Conservation (phyloP, 2,888 invertebrate genomes). For the Cordilura impudica region DNA sequence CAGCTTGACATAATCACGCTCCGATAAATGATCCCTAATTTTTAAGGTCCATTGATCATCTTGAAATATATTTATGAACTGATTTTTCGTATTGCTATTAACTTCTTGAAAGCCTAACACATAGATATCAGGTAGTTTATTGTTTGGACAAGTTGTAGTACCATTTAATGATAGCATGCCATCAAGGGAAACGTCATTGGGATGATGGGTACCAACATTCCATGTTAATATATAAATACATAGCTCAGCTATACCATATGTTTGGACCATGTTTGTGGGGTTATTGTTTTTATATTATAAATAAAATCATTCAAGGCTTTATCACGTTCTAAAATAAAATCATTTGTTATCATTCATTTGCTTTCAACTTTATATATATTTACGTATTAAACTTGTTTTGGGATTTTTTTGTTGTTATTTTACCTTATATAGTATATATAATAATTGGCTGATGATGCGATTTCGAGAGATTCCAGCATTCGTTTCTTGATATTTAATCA, state of each 20-base stretch:
- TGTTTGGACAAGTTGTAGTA: conserved; percentile 80
- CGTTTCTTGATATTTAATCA: not conserved
- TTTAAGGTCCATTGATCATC: conserved; percentile 91
- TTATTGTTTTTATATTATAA: not conserved
- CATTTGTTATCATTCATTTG: not conserved
- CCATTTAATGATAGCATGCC: conserved; percentile 83
- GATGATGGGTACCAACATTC: conserved; percentile 91
- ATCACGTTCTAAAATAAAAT: conserved; percentile 39
- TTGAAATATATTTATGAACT: conserved; percentile 87
- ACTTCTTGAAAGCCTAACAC: conserved; percentile 94
- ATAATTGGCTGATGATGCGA: conserved; percentile 5
- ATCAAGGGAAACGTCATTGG: conserved; percentile 84
- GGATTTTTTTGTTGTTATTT: not conserved
- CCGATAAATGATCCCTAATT: conserved; percentile 83
- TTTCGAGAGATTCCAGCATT: not conserved
- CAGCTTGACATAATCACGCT: conserved; percentile 86
- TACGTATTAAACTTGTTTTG: conserved; percentile 29
- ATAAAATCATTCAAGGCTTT: not conserved
- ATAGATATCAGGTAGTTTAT: conserved; percentile 88
- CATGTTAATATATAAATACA: conserved; percentile 89
- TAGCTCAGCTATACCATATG: conserved; percentile 70
- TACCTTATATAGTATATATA: not conserved
- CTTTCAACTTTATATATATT: not conserved
- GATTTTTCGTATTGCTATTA: conserved; percentile 89
- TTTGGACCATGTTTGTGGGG: conserved; percentile 37